These are phyloP conservation scores for Phrynosoma blainvillii DNA, from an alignment of 2,113 vertebrate species.

Conservation along the genomic window DNA sequence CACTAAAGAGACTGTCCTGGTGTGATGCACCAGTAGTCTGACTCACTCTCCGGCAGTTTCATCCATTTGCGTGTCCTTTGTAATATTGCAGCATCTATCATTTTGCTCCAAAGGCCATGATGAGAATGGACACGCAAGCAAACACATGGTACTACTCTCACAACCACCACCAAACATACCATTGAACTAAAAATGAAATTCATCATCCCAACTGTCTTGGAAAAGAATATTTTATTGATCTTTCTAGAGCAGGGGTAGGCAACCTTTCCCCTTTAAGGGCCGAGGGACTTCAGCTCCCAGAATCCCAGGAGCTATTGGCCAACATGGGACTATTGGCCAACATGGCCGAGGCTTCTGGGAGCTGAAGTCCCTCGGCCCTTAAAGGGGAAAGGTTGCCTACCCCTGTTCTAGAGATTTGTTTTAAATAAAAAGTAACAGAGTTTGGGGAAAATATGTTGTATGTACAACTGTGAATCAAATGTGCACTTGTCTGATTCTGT, in stretches of 20 bases:
- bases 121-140: neutral
- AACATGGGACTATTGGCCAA: too few relatives aligned
- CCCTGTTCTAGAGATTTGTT: conserved; percentile 5
- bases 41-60: neutral
- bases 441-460: neutral
- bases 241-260: too few relatives aligned
- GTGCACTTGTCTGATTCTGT: neutral
- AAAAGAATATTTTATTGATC: neutral
- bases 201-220: neutral
- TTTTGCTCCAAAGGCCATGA: neutral
- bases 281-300: too few relatives aligned
- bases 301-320: too few relatives aligned
- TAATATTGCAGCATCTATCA: neutral
- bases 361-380: too few relatives aligned
- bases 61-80: neutral
- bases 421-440: neutral
- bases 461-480: neutral
- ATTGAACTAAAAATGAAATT: neutral
- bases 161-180: neutral
- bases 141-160: neutral
- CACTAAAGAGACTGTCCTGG: neutral
- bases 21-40: too few relatives aligned
- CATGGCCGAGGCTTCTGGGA: too few relatives aligned
- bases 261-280: too few relatives aligned
- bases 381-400: too few relatives aligned